phyloP scores from a whole-genome alignment of 2,113 vertebrate species.

The Neodontobutis hainanensis region DNA sequence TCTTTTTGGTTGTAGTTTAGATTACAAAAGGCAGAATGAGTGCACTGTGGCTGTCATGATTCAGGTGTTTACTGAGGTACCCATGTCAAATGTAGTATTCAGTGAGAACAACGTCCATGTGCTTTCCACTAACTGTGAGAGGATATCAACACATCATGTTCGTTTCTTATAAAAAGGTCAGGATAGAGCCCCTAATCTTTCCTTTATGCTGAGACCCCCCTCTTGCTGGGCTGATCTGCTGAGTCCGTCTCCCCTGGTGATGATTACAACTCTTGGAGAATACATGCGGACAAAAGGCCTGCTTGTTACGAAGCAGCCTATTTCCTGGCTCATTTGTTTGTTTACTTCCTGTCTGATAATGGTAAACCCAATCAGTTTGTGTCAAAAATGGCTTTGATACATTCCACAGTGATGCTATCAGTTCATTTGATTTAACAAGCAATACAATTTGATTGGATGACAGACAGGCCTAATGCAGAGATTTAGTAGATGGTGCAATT shows the following conservation, averaged over 20 bases:
- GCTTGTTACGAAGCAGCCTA: constrained; percentile 3
- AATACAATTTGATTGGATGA: neutral
- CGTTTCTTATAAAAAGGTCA: constrained; percentile 51
- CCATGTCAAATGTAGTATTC: neutral
- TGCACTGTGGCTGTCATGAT: neutral
- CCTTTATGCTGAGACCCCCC: constrained; percentile 60
- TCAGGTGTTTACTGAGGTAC: neutral
- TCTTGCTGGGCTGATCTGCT: constrained; percentile 47
- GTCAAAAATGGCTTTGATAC: constrained; percentile 1
- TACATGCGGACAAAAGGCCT: constrained; percentile 3
- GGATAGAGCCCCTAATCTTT: constrained; percentile 65
- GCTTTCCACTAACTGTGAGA: neutral
- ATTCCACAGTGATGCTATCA: neutral
- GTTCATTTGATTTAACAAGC: neutral
- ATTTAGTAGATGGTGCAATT: too few species aligned
- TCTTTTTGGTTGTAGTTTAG: neutral
- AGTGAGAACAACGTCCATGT: constrained; percentile 1
- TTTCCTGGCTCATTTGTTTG: neutral
- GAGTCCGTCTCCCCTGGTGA: constrained; percentile 9
- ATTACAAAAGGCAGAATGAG: constrained; percentile 4
- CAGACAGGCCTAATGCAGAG: neutral
- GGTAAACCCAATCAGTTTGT: neutral
- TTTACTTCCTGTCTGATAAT: neutral
- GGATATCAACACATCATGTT: constrained; percentile 9
- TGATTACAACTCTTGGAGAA: constrained; percentile 32